Evolutionary conservation across 2,888 invertebrate genomes (phyloP).

Genomic region (Chloroclysta siterata): DNA sequence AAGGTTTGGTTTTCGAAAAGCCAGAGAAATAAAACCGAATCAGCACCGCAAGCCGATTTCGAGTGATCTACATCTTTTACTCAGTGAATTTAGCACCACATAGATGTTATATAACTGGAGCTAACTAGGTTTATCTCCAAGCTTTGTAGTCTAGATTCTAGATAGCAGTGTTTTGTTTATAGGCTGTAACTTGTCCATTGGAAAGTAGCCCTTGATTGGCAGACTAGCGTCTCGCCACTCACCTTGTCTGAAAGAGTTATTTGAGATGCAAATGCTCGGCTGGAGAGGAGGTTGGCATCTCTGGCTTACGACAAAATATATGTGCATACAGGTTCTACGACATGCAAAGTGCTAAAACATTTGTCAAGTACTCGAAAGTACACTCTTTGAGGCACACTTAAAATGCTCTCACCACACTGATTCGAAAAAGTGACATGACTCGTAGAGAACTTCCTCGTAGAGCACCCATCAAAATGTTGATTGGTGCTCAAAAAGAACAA

Average conservation of each 20-base stretch:
- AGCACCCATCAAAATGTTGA: too few relatives aligned
- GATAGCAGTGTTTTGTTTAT: slow-evolving; percentile 38
- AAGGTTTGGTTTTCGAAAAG: too few relatives aligned
- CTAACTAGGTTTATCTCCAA: slow-evolving; percentile 31
- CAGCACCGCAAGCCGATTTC: too few relatives aligned
- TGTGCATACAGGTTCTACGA: too few relatives aligned
- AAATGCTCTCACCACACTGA: too few relatives aligned
- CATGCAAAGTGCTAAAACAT: too few relatives aligned
- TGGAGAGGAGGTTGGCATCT: not conserved
- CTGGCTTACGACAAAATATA: not conserved
- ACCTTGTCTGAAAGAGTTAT: slow-evolving; percentile 36
- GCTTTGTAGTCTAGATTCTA: slow-evolving; percentile 34
- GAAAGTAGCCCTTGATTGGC: slow-evolving; percentile 35
- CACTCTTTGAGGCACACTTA: too few relatives aligned
- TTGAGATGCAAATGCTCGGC: slow-evolving; percentile 32
- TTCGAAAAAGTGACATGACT: too few relatives aligned
- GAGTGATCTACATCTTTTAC: not conserved
- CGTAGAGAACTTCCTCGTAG: too few relatives aligned
- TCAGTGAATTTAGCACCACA: slow-evolving; percentile 14
- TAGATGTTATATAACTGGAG: slow-evolving; percentile 1
- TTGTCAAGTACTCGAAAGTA: too few relatives aligned
- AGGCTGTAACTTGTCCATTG: slow-evolving; percentile 33
- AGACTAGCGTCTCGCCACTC: slow-evolving; percentile 37
- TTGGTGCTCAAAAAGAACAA: too few relatives aligned
- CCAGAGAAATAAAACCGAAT: too few relatives aligned